These are phyloP conservation scores for Eupithecia exiguata DNA, from an alignment of 2,888 invertebrate species.

Conservation along the genomic window DNA sequence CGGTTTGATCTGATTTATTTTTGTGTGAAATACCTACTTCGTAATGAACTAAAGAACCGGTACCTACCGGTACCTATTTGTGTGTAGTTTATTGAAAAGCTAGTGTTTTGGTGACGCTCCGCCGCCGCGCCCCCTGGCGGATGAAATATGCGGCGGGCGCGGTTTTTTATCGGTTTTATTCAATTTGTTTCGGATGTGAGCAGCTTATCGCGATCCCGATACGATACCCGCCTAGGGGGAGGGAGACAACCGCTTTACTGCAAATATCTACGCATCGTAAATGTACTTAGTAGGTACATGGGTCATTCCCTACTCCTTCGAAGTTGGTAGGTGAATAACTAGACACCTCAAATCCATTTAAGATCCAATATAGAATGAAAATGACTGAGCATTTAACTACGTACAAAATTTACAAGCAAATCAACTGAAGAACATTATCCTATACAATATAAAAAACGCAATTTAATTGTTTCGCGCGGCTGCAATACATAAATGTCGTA, in stretches of 20 bases:
- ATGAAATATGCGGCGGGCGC: constrained; percentile 48
- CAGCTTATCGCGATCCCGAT: constrained; percentile 52
- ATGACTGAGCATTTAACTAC: too few relatives aligned
- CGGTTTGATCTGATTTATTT: neutral
- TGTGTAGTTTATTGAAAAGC: constrained; percentile 2
- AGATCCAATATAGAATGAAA: too few relatives aligned
- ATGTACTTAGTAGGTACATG: neutral
- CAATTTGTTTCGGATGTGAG: constrained; percentile 68
- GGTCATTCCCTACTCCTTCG: too few relatives aligned
- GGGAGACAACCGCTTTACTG: neutral
- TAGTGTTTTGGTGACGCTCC: neutral
- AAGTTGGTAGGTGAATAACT: too few relatives aligned
- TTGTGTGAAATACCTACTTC: neutral
- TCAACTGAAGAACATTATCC: too few relatives aligned
- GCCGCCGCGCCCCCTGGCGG: neutral
- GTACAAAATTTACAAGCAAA: too few relatives aligned
- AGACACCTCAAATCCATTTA: too few relatives aligned
- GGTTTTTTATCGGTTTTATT: constrained; percentile 71
- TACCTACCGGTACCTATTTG: too few relatives aligned
- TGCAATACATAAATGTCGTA: too few relatives aligned
- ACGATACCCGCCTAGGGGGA: neutral
- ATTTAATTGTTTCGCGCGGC: too few relatives aligned
- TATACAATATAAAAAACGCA: too few relatives aligned
- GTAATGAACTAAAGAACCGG: neutral
- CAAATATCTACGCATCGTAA: neutral